Base-by-base conservation (phyloP, 2,888 invertebrate genomes). In the Lobophora halterata region DNA sequence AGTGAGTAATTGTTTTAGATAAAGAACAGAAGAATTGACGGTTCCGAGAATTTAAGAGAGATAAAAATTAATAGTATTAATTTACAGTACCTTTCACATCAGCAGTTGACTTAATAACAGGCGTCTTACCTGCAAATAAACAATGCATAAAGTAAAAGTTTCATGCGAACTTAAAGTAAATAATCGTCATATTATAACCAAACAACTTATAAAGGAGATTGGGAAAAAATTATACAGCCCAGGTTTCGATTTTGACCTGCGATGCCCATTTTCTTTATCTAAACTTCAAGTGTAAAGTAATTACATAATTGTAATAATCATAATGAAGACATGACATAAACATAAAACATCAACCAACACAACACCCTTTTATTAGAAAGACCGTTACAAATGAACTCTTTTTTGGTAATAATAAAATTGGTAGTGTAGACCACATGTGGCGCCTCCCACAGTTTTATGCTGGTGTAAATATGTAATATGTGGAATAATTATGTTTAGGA, bases 391-490 rank as follows among this genome's bases (percentile, higher is more conserved):
- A 49, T 42, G 45, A 39, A 48, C 41, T 49, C 51, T 34, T 48
- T 37, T 48, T 41, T 35, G 48, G 30, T 38, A 28, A 34, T 38
- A 37, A 37, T 44, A 48, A 48, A 36, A 47, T 36, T 42, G 35
- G 33, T 41, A 34, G 46, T 19, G 8, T 18, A 35, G 24, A 31
- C 58, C 66, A 68, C 62, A 67, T 67, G 66, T 67, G 55, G 27
- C 48, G 52, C 64, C 69, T 69, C 69, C 69, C 69, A 69, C 67
- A 61, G 52, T 26, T 51, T 55, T 40, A 55, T 52, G 52, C 50
- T 50, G 26, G 24, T 27, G 39, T 31, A 31, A 24, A 30, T 42
- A 28, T 32, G 35, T 32, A n/a, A n/a, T n/a, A n/a, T n/a, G n/a
- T n/a, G n/a, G 13, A 32, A 24, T 31, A 24, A 34, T 20, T 31